A percentile compares a stretch with the other conserved stretches of the same genome.
These are phyloP conservation scores for Sclerodermus sp. DNA, from an alignment of 2,888 invertebrate species.

Conservation along the genomic window DNA sequence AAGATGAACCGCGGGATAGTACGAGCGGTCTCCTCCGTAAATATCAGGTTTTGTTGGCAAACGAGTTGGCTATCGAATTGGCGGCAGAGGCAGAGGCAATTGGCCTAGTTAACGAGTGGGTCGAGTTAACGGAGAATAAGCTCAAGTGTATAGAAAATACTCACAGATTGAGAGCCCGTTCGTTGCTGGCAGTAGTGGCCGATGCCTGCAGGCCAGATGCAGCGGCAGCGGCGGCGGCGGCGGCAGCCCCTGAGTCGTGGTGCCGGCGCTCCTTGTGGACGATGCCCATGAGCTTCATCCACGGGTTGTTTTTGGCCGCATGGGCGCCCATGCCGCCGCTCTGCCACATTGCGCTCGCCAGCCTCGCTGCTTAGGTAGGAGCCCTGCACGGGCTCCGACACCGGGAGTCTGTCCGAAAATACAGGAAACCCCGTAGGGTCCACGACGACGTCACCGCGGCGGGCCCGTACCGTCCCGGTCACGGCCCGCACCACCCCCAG, in stretches of 20 bases:
- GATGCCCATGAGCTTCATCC: conserved; percentile 82
- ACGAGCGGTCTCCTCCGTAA: too few relatives aligned
- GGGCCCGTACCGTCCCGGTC: conserved; percentile 8
- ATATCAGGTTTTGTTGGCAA: too few relatives aligned
- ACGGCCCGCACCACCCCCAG: conserved; percentile 9
- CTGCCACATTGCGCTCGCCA: conserved; percentile 71
- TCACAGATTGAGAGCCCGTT: conserved; percentile 72
- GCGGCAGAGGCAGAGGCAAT: too few relatives aligned
- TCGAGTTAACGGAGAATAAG: too few relatives aligned
- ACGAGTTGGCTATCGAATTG: too few relatives aligned
- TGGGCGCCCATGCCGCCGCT: conserved; percentile 74
- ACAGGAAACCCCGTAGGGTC: conserved; percentile 19
- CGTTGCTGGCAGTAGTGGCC: conserved; percentile 62
- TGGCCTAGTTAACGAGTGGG: too few relatives aligned
- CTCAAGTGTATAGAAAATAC: conserved; percentile 44
- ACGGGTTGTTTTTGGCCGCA: conserved; percentile 76
- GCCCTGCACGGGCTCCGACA: conserved; percentile 43
- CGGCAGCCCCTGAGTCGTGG: conserved; percentile 62
- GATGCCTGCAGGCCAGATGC: conserved; percentile 56
- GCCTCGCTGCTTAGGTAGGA: conserved; percentile 43
- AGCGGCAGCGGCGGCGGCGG: conserved; percentile 42
- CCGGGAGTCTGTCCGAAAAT: conserved; percentile 21
- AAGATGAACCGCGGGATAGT: too few relatives aligned
- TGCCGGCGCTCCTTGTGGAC: conserved; percentile 74
- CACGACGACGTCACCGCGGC: not conserved